Conservation (phyloP, 2,113 vertebrate species). For the Cochlearius cochlearius region DNA sequence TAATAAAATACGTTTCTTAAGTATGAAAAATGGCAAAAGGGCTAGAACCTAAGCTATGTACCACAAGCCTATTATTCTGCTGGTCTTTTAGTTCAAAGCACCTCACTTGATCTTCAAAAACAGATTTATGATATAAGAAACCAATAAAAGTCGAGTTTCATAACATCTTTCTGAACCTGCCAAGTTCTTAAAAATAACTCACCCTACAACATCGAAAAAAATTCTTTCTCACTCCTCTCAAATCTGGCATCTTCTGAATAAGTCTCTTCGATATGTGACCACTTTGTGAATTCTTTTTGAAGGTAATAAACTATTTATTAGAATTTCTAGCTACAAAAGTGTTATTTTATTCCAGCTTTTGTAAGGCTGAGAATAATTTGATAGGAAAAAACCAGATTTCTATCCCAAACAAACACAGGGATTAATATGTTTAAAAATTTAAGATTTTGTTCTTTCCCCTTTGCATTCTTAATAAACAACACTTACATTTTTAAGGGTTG, state of each 20-base stretch:
- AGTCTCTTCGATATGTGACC: background rate
- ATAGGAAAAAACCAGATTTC: background rate
- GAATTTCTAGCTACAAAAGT: background rate
- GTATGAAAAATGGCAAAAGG: background rate
- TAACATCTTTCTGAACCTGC: background rate
- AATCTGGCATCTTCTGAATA: background rate
- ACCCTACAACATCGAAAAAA: rapidly evolving
- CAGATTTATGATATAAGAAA: background rate
- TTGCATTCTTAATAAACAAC: background rate
- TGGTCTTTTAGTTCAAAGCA: background rate
- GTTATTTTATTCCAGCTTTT: background rate
- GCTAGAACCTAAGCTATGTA: background rate
- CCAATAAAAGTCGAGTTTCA: background rate
- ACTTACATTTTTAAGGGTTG: background rate
- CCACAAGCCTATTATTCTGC: background rate
- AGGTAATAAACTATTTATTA: background rate
- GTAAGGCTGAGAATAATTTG: background rate
- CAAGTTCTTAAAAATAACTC: background rate
- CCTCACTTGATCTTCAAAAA: background rate
- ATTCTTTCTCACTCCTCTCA: background rate
- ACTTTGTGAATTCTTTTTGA: background rate
- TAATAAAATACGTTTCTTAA: background rate
- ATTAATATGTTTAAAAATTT: background rate
- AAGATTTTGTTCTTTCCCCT: background rate
- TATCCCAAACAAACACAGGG: background rate